A percentile compares a stretch with the other conserved stretches of the same genome.
Conservation (phyloP, 2,888 invertebrate species). For the Torymus auratus region DNA sequence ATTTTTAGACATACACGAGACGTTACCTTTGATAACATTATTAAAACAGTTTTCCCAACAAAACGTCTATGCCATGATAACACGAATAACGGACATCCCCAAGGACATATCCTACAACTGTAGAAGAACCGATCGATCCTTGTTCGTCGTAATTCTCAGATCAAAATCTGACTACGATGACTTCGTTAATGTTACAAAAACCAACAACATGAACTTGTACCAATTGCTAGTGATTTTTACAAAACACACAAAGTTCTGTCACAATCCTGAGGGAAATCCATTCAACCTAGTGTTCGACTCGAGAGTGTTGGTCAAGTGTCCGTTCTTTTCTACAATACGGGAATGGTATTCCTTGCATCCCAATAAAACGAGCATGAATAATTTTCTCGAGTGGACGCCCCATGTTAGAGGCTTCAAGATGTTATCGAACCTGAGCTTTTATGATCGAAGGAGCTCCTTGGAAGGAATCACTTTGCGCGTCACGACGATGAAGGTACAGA, state of each 20-base stretch:
- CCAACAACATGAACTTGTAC: neutral
- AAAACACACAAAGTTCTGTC: slow-evolving; percentile 52
- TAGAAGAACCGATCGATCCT: neutral
- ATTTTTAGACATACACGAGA: neutral
- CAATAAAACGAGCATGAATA: slow-evolving; percentile 51
- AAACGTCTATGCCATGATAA: slow-evolving; percentile 25
- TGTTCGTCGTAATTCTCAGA: slow-evolving; percentile 29
- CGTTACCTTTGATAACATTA: neutral
- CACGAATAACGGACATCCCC: slow-evolving; percentile 17
- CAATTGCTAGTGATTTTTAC: slow-evolving; percentile 22
- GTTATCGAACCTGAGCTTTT: slow-evolving; percentile 45
- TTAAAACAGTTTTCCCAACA: slow-evolving; percentile 5
- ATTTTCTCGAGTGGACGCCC: slow-evolving; percentile 57
- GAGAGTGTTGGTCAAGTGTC: slow-evolving; percentile 62
- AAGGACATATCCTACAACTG: neutral
- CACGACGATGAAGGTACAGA: slow-evolving; percentile 59
- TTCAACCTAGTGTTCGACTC: slow-evolving; percentile 61
- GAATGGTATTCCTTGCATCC: slow-evolving; percentile 64
- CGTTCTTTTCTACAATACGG: slow-evolving; percentile 41
- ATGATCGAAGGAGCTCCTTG: slow-evolving; percentile 60
- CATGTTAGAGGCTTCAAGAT: slow-evolving; percentile 39
- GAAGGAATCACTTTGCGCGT: slow-evolving; percentile 59
- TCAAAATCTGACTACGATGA: slow-evolving; percentile 10
- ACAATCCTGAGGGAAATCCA: slow-evolving; percentile 53
- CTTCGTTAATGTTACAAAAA: slow-evolving; percentile 1